Evolutionary conservation across 2,797 vertebrate species (phyloP).

Genomic region (Scarus forsteni): DNA sequence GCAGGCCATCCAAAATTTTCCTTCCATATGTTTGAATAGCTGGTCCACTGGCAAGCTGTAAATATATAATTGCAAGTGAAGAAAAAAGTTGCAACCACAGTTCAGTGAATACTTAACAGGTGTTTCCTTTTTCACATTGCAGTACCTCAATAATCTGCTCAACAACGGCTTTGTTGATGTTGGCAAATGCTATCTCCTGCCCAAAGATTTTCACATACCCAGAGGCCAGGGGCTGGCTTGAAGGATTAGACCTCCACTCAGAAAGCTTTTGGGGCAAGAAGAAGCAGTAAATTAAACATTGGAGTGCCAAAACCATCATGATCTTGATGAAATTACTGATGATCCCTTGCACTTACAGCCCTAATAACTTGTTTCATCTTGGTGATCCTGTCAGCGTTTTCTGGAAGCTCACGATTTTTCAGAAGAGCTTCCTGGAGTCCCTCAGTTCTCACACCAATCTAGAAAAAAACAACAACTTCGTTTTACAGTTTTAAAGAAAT

Average conservation of each 20-base stretch:
- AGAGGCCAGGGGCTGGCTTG: conserved; percentile 77
- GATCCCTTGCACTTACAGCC: conserved; percentile 72
- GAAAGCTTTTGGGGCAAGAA: conserved; percentile 72
- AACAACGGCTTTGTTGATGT: conserved; percentile 80
- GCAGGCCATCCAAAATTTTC: conserved; percentile 63
- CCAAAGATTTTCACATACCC: conserved; percentile 85
- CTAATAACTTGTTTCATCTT: conserved; percentile 83
- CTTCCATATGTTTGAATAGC: conserved; percentile 51
- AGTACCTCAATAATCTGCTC: conserved; percentile 82
- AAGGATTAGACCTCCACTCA: conserved; percentile 83
- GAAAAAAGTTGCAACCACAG: conserved; percentile 1
- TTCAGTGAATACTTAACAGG: no score
- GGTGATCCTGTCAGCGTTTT: conserved; percentile 62
- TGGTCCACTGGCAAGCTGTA: conserved; percentile 73
- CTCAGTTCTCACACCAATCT: conserved; percentile 85
- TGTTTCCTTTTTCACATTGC: neutral
- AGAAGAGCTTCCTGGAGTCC: conserved; percentile 83
- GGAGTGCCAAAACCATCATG: neutral
- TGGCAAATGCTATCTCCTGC: conserved; percentile 85
- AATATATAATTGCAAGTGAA: conserved; percentile 6
- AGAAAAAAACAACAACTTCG: conserved; percentile 21
- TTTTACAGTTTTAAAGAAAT: neutral
- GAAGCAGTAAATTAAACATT: conserved; percentile 1
- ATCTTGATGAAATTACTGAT: neutral
- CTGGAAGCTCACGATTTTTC: conserved; percentile 62